Evolutionary conservation across 1,140 invertebrate genomes (phyloP).

Genomic region (Sinonovacula constricta): DNA sequence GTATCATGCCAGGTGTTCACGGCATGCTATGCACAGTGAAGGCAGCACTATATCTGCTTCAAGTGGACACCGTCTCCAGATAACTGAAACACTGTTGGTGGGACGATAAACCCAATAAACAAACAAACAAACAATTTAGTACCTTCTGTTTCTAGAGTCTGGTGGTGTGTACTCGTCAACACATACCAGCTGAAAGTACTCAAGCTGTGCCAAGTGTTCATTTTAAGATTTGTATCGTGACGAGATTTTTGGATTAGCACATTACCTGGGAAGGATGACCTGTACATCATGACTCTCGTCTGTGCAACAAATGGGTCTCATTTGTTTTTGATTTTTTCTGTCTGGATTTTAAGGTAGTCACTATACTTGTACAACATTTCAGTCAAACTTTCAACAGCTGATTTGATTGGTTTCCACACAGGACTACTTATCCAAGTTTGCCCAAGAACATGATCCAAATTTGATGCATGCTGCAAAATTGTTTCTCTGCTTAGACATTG

Average conservation of each 20-base stretch:
- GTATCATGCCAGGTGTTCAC: constrained; percentile 27
- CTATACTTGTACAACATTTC: not conserved
- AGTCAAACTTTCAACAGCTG: not conserved
- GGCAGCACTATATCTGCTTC: too few species aligned
- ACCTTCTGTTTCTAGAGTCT: not conserved
- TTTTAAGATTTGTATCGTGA: too few species aligned
- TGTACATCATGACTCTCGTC: not conserved
- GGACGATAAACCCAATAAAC: not conserved
- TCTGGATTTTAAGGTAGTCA: not conserved
- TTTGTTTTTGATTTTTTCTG: not conserved
- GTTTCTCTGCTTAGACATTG: not conserved
- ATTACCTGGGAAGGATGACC: not conserved
- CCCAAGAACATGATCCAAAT: not conserved
- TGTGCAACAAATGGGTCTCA: not conserved
- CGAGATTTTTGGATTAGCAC: not conserved
- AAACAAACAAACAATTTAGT: not conserved
- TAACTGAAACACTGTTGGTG: too few species aligned
- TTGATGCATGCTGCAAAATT: not conserved
- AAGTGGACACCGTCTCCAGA: too few species aligned
- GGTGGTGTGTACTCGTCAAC: not conserved
- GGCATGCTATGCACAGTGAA: constrained; percentile 15
- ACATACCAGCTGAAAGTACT: not conserved
- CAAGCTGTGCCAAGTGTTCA: not conserved
- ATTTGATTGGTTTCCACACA: not conserved
- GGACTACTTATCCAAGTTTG: not conserved